These are phyloP conservation scores for Notiomystis cincta DNA, from an alignment of 2,113 vertebrate genomes.

Conservation along the genomic window DNA sequence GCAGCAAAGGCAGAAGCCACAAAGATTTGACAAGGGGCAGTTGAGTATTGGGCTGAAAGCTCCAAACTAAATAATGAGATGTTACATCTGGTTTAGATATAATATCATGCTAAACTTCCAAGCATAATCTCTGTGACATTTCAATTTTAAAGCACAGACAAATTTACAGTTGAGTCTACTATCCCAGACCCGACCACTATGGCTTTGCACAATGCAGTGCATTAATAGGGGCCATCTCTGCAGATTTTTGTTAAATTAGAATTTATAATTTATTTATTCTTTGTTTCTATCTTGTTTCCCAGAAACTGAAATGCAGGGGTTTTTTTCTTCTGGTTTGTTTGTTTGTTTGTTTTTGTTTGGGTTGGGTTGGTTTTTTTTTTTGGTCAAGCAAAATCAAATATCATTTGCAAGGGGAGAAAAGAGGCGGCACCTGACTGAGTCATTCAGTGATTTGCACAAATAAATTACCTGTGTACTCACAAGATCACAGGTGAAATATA, in stretches of 20 bases:
- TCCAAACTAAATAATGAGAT: neutral
- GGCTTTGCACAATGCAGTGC: neutral
- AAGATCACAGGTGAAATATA: neutral
- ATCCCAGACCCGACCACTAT: neutral
- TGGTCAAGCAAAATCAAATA: neutral
- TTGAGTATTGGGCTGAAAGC: neutral
- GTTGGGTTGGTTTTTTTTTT: no score
- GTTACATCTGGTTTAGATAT: neutral
- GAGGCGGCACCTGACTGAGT: neutral
- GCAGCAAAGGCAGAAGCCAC: neutral
- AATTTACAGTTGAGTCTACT: neutral
- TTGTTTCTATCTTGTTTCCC: neutral
- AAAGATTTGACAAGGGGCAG: neutral
- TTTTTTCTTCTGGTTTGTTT: neutral
- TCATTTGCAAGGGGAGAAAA: neutral
- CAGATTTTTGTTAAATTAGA: neutral
- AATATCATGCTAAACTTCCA: neutral
- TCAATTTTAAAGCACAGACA: neutral
- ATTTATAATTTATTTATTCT: neutral
- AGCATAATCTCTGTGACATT: neutral
- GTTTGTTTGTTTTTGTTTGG: neutral
- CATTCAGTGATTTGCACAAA: neutral
- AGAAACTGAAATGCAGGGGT: neutral
- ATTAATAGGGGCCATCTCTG: neutral
- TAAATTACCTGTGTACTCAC: neutral